Percentiles rank a stretch among this genome's conserved stretches.
Evolutionary conservation across 1,140 invertebrate species (phyloP).

Genomic region (Caerostris darwini): DNA sequence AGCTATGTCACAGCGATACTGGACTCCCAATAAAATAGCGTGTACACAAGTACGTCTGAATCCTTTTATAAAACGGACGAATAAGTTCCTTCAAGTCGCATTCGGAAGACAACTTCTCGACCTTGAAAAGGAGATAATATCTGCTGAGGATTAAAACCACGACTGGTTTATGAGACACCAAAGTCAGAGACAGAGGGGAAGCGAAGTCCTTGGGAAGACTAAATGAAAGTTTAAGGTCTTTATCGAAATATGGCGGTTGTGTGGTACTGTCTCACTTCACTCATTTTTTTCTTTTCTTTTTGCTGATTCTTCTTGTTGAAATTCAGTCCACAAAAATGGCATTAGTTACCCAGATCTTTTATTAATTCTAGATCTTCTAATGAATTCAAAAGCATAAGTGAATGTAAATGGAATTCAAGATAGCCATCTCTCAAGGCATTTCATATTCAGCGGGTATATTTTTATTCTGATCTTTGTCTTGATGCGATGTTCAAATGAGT

Average conservation of each 20-base stretch:
- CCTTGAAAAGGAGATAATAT: slow-evolving; percentile 37
- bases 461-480: background rate
- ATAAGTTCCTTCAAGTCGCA: background rate
- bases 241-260: background rate
- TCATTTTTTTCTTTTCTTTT: background rate
- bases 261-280: background rate
- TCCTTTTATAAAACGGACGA: background rate
- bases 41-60: background rate
- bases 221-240: slow-evolving; percentile 36
- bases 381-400: background rate
- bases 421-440: background rate
- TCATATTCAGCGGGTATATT: background rate
- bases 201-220: background rate
- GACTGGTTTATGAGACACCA: slow-evolving; percentile 31
- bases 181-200: background rate
- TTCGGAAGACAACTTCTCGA: slow-evolving; percentile 20
- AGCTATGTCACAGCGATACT: slow-evolving; percentile 24
- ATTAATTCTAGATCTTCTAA: too few species aligned
- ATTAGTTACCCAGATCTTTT: background rate
- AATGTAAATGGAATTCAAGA: background rate
- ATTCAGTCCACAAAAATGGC: background rate
- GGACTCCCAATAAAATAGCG: background rate
- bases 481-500: background rate
- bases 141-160: slow-evolving; percentile 4
- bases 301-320: background rate